These are phyloP conservation scores for Calcarius lapponicus DNA, from an alignment of 2,797 vertebrate genomes.

Conservation along the genomic window DNA sequence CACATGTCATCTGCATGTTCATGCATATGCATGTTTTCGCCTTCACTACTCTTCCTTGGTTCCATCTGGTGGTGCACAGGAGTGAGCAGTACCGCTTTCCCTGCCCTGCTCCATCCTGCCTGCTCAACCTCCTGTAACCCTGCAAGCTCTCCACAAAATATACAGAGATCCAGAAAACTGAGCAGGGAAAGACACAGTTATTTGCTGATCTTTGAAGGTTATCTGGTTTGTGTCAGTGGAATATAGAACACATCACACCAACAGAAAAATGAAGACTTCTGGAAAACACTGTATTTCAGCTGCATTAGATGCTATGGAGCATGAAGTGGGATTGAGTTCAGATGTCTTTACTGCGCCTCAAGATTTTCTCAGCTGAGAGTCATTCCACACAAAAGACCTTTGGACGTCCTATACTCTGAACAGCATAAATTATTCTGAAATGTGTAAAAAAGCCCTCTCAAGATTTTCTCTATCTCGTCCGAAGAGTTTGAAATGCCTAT, in stretches of 20 bases:
- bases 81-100: neutral
- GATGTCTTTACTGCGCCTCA: neutral
- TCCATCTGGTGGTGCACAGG: neutral
- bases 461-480: neutral
- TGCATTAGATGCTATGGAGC: neutral
- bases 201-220: neutral
- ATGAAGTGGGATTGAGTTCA: neutral
- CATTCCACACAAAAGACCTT: neutral
- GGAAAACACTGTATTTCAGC: neutral
- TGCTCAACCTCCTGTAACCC: fast-evolving
- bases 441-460: neutral
- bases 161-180: neutral
- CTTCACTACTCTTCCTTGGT: neutral
- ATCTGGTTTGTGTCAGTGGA: neutral
- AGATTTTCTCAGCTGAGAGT: neutral
- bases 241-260: neutral
- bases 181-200: neutral
- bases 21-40: neutral
- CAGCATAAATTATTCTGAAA: neutral
- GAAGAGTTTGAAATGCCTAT: neutral
- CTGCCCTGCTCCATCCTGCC: fast-evolving
- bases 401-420: neutral
- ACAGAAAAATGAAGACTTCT: neutral
- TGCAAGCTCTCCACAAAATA: neutral
- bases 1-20: neutral